Evolutionary conservation across 1,140 invertebrate genomes (phyloP), one percentile per base, ranked within the genome.

Genomic region (Calosoma granatense): DNA sequence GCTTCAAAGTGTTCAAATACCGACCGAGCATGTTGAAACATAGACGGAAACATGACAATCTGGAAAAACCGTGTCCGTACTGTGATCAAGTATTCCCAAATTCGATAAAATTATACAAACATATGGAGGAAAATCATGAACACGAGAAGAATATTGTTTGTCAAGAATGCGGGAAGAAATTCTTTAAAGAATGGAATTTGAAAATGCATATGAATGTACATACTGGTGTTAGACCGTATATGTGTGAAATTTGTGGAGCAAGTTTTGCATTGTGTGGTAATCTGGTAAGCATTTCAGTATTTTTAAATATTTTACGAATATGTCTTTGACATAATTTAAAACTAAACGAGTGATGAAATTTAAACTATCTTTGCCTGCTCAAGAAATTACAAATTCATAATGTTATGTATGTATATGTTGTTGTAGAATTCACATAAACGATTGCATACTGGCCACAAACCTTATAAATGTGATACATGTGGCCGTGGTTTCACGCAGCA

Each of bases 401-500:
- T n/a, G n/a, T n/a, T n/a, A n/a, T n/a, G n/a, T n/a, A n/a, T n/a
- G n/a, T n/a, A 30, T 30, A 30, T 30, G 14, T 30, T 30, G 4
- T 30, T 30, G 6, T 14, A 30, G 26, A 14, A 4, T 6, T 47
- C 41, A 12, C 56, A 57, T 26, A 23, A 52, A 36, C 26, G 56
- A 30, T 15, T 58, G 2, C 57, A 58, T 43, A 63, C 59, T 12
- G 61, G 60, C 0, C 56, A 59, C 56, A 57, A 56, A 39, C 59
- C 59, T 2, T 63, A 52, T 52, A 43, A 56, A 12, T 63, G 61
- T 53, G 52, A 57, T 26, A 15, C 17, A 1, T 63, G 61, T 51
- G 60, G 61, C 23, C 21, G 53, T 23, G 58, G 55, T 9, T 63
- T 63, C 54, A 54, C 56, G 12, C 58, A 56, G 15, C 56, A 56